Evolutionary conservation across 1,140 invertebrate genomes (phyloP), one percentile per base, ranked within the genome.

Genomic region (Lethrus apterus): DNA sequence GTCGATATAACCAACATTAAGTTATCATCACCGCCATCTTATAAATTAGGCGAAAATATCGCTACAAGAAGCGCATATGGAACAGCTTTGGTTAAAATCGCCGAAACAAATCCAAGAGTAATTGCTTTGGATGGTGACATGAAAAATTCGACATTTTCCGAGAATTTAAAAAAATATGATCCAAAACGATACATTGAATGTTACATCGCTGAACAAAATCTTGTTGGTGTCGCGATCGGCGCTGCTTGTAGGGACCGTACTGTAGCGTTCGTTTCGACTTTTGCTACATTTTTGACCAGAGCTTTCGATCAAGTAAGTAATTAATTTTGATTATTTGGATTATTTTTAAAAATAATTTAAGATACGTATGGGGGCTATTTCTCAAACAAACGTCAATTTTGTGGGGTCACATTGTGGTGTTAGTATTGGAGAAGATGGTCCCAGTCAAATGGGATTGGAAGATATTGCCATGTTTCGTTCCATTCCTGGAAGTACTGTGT

Each of bases 401-500:
- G 89, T 80, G 36, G 86, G 84, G 10, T 98, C 95, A 5, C 96
- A 99, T 71, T 93, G 88, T 68, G 96, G 96, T 44, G 83, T 98
- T 18, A 95, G 91, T 55, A 90, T 90, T 63, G 92, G 93, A 36
- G 93, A 97, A 69, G 95, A 98, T 74, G 96, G 96, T 3, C 95
- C 96, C n/a, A 95, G 90, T 36, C 96, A 99, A 73, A 99, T 99
- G 97, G 97, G 90, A 31, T 72, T 99, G 0, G 97, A 99, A 73
- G 97, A 99, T 70, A 69, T 99, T 26, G 89, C 93, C 0, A 80
- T 99, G 78, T 99, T 99, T 79, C 78, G 96, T 40, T 67, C 84
- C 8, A 81, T 99, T 53, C 93, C 95, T 24, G 84, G 85, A 31
- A 80, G 85, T 46, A 97, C 93, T 2, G 84, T 99, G 0, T 98